Evolutionary conservation across 2,113 vertebrate genomes (phyloP), one percentile per base, ranked within the genome.

Genomic region (Psettodes erumei): DNA sequence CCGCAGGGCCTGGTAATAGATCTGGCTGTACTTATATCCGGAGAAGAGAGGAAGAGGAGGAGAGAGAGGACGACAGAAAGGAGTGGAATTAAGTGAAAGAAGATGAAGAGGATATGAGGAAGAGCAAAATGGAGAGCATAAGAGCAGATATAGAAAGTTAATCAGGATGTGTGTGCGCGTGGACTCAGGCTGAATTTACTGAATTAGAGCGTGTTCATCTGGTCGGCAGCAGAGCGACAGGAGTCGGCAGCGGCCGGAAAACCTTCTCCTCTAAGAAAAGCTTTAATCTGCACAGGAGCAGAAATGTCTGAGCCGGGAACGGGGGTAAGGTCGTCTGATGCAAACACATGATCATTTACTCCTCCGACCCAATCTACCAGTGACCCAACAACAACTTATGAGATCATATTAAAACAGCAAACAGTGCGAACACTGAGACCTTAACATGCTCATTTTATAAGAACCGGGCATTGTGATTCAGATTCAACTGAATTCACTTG

Each of bases 1-100:
- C 91, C 86, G 75, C 83, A 94, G 95, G 94, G 86, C 83, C 88
- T 64, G 84, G 86, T 92, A 82, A 94, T 93, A 91, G 89, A 94
- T 94, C 86, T 82, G 72, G 67, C 65, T 73, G 74, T 87, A 59
- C 84, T 86, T 86, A 72, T 84, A 86, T 94, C 92, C 66, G 51
- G 77, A 83, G 81, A 77, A 63, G 71, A 63, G 63, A 70, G 63
- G 71, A 68, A 73, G 47, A 68, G 61, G 58, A 80, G 32, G 18
- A 62, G 58, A 30, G 16, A 55, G 55, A 82, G 43, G 32, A 76
- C 35, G 43, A 56, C 51, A 28, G 79, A 79, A 35, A 59, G 37
- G 67, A 50, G 61, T 32, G 66, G 69, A 81, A 76, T 79, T 71
- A 77, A 75, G 54, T 10, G 23, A 42, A 69, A 50, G 58, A 75